These are phyloP conservation scores for Cyanoliseus patagonus DNA, from an alignment of 2,113 vertebrate species.

Conservation along the genomic window DNA sequence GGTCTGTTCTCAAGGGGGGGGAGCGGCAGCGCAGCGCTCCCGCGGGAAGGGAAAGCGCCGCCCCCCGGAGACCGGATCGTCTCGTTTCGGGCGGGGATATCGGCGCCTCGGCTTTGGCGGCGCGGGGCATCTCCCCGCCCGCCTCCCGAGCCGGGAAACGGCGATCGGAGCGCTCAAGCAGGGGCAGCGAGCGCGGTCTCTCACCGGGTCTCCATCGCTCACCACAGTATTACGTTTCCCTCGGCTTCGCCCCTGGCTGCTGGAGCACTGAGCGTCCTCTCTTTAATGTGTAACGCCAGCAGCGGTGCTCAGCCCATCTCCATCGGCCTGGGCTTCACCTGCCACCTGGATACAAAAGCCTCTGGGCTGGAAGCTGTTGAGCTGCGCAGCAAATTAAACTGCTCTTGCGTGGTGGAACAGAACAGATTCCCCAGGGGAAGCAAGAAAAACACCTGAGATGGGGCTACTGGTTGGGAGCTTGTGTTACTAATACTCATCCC, in stretches of 20 bases:
- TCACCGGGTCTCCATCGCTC: not conserved
- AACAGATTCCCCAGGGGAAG: not conserved
- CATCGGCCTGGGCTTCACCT: too few relatives aligned
- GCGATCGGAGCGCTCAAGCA: not conserved
- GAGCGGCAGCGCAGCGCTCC: not conserved
- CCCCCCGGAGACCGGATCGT: not conserved
- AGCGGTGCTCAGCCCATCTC: not conserved
- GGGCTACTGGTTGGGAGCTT: not conserved
- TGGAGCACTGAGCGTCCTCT: not conserved
- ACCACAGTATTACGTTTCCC: rapidly evolving
- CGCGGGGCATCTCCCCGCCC: not conserved
- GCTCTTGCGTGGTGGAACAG: not conserved
- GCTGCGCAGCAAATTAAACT: not conserved
- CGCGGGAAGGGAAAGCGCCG: not conserved
- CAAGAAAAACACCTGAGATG: not conserved
- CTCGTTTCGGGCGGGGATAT: not conserved
- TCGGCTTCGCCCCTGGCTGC: not conserved
- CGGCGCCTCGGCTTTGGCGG: not conserved
- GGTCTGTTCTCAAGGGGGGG: too few relatives aligned
- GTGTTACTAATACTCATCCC: not conserved
- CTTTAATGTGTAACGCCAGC: rapidly evolving
- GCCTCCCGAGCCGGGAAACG: not conserved
- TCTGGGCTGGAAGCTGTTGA: not conserved
- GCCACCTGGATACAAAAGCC: not conserved
- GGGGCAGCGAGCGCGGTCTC: not conserved